Evolutionary conservation across 2,797 vertebrate species (phyloP).

Genomic region (Decapterus maruadsi): DNA sequence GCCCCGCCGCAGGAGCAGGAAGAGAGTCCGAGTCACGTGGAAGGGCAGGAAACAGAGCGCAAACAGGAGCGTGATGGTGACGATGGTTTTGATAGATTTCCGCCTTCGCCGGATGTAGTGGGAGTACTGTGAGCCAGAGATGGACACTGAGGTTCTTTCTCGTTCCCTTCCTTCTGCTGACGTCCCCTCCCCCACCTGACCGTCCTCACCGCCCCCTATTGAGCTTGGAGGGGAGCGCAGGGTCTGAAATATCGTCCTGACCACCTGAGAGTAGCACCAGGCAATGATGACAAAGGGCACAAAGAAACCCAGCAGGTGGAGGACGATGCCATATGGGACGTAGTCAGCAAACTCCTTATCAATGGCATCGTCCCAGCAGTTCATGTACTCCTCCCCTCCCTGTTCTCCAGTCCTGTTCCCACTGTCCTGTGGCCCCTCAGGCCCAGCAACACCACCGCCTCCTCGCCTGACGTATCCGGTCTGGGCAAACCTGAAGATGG

Average conservation of each 20-base stretch:
- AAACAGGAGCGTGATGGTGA: conserved; percentile 89
- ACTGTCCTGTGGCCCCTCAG: conserved; percentile 6
- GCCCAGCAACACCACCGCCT: not conserved
- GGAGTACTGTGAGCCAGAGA: conserved; percentile 80
- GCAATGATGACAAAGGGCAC: conserved; percentile 88
- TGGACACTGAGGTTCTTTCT: conserved; percentile 78
- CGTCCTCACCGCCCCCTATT: conserved; percentile 63
- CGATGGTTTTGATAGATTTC: conserved; percentile 88
- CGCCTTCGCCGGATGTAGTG: conserved; percentile 84
- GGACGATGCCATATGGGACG: conserved; percentile 87
- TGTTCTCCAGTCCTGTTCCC: conserved; percentile 45
- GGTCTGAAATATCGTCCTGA: conserved; percentile 86
- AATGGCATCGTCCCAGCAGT: conserved; percentile 89
- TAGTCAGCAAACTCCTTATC: conserved; percentile 87
- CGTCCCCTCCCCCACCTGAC: conserved; percentile 54
- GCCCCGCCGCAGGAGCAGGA: conserved; percentile 82
- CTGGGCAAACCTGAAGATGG: conserved; percentile 89
- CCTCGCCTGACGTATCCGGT: conserved; percentile 76
- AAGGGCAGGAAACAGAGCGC: conserved; percentile 89
- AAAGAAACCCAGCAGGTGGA: conserved; percentile 88
- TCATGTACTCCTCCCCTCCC: conserved; percentile 70
- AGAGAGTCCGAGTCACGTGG: conserved; percentile 88
- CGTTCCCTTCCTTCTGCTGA: conserved; percentile 53
- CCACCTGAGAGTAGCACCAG: conserved; percentile 89
- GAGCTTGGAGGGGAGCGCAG: conserved; percentile 81